phyloP scores from a whole-genome alignment of 2,797 vertebrate species.

The Arctocebus calabarensis region DNA sequence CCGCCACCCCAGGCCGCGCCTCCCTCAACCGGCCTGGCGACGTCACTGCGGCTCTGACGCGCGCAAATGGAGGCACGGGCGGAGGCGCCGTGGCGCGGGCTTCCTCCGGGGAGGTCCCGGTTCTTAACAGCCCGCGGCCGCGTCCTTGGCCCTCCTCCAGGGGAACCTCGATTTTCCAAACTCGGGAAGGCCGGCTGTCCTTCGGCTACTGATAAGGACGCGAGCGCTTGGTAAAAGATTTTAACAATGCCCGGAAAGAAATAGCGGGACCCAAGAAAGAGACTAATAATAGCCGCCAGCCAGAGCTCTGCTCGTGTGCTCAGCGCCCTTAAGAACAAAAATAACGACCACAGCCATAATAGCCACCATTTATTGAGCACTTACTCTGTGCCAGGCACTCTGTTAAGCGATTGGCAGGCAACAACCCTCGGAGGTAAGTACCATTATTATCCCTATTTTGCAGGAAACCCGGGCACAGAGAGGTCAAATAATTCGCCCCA shows the following conservation, averaged over 20 bases:
- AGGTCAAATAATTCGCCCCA: conserved; percentile 70
- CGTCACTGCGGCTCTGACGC: conserved; percentile 77
- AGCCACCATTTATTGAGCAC: conserved; percentile 78
- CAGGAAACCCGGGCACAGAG: conserved; percentile 62
- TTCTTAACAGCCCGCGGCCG: conserved; percentile 11
- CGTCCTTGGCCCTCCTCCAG: conserved; percentile 70
- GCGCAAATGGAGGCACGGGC: conserved; percentile 42
- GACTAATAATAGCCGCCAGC: conserved; percentile 63
- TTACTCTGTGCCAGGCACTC: conserved; percentile 60
- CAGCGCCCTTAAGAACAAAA: conserved; percentile 61
- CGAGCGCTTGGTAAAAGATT: conserved; percentile 15
- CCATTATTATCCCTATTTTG: conserved; percentile 49
- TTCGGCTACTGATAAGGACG: conserved; percentile 66
- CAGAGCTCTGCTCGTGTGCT: conserved; percentile 52
- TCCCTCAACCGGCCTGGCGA: not conserved
- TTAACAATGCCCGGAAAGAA: conserved; percentile 69
- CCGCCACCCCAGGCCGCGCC: conserved; percentile 13
- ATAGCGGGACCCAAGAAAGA: conserved; percentile 55
- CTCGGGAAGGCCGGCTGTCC: conserved; percentile 63
- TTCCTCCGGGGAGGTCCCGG: conserved; percentile 52
- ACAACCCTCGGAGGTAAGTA: conserved; percentile 75
- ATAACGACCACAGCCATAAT: conserved; percentile 58
- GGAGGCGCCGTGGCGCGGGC: conserved; percentile 4
- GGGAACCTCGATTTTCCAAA: conserved; percentile 67
- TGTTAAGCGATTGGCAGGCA: conserved; percentile 67